Evolutionary conservation across 23 tunicate genomes (phyloP), one percentile per base, ranked within the genome.

Genomic region (Ascidia mentula): DNA sequence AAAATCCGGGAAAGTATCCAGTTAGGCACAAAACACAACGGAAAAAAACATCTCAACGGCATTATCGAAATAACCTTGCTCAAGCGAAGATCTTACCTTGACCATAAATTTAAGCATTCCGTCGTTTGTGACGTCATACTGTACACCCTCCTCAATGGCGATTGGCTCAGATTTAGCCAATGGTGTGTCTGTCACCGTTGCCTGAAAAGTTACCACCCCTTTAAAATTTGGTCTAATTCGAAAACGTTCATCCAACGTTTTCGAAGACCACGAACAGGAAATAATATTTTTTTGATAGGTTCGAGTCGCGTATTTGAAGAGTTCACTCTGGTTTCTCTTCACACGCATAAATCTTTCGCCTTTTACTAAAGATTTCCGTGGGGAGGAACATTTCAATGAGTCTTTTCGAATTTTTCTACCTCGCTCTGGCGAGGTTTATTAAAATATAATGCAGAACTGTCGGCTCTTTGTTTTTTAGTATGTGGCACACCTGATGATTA

Each of bases 341-440:
- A 53, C 65, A 53, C 65, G 65, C 65, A 53, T 53, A 53, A 53
- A 53, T 53, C 65, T 53, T 53, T 53, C 65, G 65, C 65, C 65
- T 53, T 53, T 53, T 53, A 53, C 65, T 53, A 53, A 53, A 53
- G 65, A 53, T 53, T 74, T 74, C 78, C 78, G 78, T 74, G 78
- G 40, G 78, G 78, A 36, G 78, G 78, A 74, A 39, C 78, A 74
- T 74, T 74, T 36, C 78, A 74, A 74, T 74, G 78, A 74, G 78
- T 74, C 78, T 74, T 74, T 74, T 36, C 40, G 45, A 39, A 74
- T 74, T 74, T 74, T 74, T 74, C 78, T 74, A 17, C 78, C 78
- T 74, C 78, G 78, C 24, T 37, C 24, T 26, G 40, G 78, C 45
- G 45, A 39, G 40, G 78, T 38, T 74, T 74, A 26, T 33, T 69